Evolutionary conservation across 2,113 vertebrate genomes (phyloP).

Genomic region (Epinephelus fuscoguttatus): DNA sequence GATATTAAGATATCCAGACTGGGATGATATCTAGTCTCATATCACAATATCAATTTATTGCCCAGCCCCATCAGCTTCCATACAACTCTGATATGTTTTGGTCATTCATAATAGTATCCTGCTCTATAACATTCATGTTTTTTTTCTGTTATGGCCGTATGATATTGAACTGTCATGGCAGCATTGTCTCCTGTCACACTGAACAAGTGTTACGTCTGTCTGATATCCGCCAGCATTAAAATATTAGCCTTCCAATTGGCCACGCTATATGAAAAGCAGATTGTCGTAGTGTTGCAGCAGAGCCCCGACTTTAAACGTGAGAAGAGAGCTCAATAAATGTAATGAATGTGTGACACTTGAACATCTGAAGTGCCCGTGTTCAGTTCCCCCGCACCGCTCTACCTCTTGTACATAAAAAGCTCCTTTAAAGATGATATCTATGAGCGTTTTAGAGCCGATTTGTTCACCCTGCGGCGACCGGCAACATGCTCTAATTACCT

Average conservation of each 20-base stretch:
- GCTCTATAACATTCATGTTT: background rate
- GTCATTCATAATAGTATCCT: background rate
- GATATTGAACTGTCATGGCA: conserved; percentile 19
- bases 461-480: conserved; percentile 85
- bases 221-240: conserved; percentile 85
- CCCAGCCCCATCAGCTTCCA: background rate
- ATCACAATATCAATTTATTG: too few relatives aligned
- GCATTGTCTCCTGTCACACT: conserved; percentile 15
- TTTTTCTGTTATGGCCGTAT: background rate
- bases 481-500: conserved; percentile 89
- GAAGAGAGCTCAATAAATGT: conserved; percentile 87
- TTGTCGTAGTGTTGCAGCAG: conserved; percentile 75
- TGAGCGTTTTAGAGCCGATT: conserved; percentile 83
- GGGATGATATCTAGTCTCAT: too few relatives aligned
- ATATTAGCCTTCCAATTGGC: conserved; percentile 90
- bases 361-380: conserved; percentile 86
- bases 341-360: conserved; percentile 90
- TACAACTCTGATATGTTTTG: conserved; percentile 5
- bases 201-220: conserved; percentile 34
- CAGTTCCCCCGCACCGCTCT: conserved; percentile 81
- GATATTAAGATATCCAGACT: too few relatives aligned
- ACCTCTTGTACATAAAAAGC: conserved; percentile 83
- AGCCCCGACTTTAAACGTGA: conserved; percentile 86
- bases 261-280: conserved; percentile 88
- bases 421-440: conserved; percentile 95